Percentiles rank a stretch among this genome's conserved stretches.
Conservation (phyloP, 2,113 vertebrate species). For the Myanophis thanlyinensis region DNA sequence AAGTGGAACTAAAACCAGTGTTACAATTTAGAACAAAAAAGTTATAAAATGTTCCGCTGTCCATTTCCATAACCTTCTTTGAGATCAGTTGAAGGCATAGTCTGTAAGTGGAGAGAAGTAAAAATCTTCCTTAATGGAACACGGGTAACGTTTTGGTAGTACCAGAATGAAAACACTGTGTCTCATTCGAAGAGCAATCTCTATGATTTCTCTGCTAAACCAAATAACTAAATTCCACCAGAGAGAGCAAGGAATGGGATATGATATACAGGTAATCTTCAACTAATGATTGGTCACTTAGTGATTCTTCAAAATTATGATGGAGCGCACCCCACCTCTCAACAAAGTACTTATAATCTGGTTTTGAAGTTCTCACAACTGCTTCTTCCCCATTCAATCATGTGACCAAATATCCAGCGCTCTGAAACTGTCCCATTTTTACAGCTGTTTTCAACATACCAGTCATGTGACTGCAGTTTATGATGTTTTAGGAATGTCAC, state of each 20-base stretch:
- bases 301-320: not conserved
- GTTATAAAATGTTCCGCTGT: not conserved
- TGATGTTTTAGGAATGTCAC: not conserved
- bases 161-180: not conserved
- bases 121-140: not conserved
- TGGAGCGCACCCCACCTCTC: not conserved
- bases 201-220: not conserved
- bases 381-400: not conserved
- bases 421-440: not conserved
- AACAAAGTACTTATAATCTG: not conserved
- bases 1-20: not conserved
- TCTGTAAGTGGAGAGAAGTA: not conserved
- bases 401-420: not conserved
- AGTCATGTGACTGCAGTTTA: not conserved
- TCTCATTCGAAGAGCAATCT: not conserved
- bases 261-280: not conserved
- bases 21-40: not conserved
- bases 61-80: not conserved
- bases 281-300: not conserved
- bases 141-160: not conserved
- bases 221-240: not conserved
- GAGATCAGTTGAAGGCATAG: not conserved
- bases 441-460: not conserved
- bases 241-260: not conserved
- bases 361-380: not conserved